Evolutionary conservation across 2,888 invertebrate species (phyloP).

Genomic region (Megalurothrips usitatus): DNA sequence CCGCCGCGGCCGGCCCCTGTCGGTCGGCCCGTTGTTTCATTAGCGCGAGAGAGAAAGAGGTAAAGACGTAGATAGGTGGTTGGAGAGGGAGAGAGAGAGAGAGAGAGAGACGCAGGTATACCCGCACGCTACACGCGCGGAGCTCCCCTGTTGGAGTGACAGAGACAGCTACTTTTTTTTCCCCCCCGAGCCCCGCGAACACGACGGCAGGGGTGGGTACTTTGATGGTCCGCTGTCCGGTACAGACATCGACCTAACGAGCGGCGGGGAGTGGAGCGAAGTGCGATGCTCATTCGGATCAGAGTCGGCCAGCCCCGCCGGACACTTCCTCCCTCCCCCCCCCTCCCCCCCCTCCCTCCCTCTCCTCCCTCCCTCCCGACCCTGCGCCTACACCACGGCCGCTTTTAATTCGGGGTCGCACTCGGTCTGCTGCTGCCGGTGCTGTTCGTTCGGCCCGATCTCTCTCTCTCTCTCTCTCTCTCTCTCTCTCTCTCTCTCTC

Average conservation of each 20-base stretch:
- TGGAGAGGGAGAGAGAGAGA: not conserved
- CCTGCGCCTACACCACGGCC: too few relatives aligned
- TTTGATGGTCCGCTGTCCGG: not conserved
- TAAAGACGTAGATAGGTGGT: not conserved
- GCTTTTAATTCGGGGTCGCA: too few relatives aligned
- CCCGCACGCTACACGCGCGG: too few relatives aligned
- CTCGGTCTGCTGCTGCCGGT: too few relatives aligned
- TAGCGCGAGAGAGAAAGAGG: not conserved
- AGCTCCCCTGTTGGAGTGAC: too few relatives aligned
- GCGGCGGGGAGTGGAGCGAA: too few relatives aligned
- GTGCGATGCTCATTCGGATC: not conserved
- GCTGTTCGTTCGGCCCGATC: not conserved
- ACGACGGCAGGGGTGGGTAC: not conserved
- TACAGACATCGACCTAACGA: constrained; percentile 1
- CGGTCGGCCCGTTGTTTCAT: not conserved
- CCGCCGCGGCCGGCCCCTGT: not conserved
- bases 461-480: not conserved
- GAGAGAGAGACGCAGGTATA: not conserved
- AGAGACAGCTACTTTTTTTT: not conserved
- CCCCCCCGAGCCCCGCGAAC: not conserved
- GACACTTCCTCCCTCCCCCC: too few relatives aligned
- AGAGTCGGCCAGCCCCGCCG: too few relatives aligned
- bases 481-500: not conserved
- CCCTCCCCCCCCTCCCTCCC: too few relatives aligned
- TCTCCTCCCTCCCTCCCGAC: too few relatives aligned